Evolutionary conservation across 2,797 vertebrate genomes (phyloP).

Genomic region (Knipowitschia caucasica): DNA sequence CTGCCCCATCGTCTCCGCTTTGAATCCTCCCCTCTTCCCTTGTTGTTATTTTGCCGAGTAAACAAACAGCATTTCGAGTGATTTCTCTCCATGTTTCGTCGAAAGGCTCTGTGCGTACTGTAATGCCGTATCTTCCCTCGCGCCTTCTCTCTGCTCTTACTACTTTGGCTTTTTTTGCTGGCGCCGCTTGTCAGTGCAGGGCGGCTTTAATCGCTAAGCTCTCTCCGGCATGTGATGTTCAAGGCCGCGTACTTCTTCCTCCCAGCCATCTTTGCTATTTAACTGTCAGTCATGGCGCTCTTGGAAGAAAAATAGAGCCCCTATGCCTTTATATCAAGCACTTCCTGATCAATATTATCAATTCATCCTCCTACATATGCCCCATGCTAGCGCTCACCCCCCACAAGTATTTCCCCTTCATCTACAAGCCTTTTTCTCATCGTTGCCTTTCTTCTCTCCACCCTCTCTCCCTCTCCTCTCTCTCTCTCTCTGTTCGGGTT

Average conservation of each 20-base stretch:
- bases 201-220: constrained; percentile 60
- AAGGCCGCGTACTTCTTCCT: constrained; percentile 83
- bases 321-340: constrained; percentile 94
- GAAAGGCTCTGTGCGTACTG: constrained; percentile 59
- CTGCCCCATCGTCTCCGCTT: constrained; percentile 40
- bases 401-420: constrained; percentile 74
- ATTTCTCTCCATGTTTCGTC: constrained; percentile 81
- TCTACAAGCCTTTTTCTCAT: constrained; percentile 43
- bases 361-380: constrained; percentile 72
- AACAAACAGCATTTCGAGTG: constrained; percentile 97
- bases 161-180: background rate
- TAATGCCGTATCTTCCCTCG: constrained; percentile 41
- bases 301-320: constrained; percentile 81
- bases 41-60: constrained; percentile 83
- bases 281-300: constrained; percentile 84
- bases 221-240: constrained; percentile 81
- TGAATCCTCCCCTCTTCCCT: constrained; percentile 37
- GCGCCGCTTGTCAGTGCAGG: constrained; percentile 56
- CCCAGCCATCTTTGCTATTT: constrained; percentile 84
- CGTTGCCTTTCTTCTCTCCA: constrained; percentile 49
- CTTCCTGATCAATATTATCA: constrained; percentile 99
- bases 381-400: constrained; percentile 35
- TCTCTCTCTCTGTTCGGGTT: constrained; percentile 75
- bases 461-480: constrained; percentile 52
- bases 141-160: background rate